Percentiles rank a stretch among this genome's conserved stretches.
Conservation (phyloP, 1,140 invertebrate species). For the Pissodes strobi region DNA sequence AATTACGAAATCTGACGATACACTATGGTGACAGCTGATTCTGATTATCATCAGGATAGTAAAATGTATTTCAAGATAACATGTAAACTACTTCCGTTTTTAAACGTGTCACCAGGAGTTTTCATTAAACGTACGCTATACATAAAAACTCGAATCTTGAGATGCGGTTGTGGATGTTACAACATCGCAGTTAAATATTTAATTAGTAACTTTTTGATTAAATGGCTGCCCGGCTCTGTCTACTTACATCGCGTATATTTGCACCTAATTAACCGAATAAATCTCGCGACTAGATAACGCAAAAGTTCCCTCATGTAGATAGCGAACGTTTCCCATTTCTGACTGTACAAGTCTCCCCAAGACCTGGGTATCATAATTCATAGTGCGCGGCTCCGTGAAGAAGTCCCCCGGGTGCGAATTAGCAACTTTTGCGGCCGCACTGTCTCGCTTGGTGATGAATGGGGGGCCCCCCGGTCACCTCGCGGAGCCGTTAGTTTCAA, state of each 20-base stretch:
- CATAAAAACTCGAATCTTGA: too few species aligned
- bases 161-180: too few species aligned
- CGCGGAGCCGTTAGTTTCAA: conserved; percentile 27
- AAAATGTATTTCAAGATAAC: too few species aligned
- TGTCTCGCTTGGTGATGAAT: conserved; percentile 22
- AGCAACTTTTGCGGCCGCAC: conserved; percentile 26
- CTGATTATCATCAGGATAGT: too few species aligned
- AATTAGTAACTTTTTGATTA: too few species aligned
- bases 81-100: too few species aligned
- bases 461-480: conserved; percentile 15
- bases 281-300: conserved; percentile 7
- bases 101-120: too few species aligned
- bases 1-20: too few species aligned
- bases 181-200: too few species aligned
- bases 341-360: conserved; percentile 5
- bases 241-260: conserved; percentile 3
- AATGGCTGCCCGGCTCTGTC: too few species aligned
- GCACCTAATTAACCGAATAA: conserved; percentile 2
- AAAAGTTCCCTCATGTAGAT: conserved; percentile 5
- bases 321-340: conserved; percentile 22
- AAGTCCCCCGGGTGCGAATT: conserved; percentile 32
- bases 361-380: conserved; percentile 31
- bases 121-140: too few species aligned
- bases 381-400: conserved; percentile 10
- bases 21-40: too few species aligned